Conservation (phyloP, 2,797 vertebrate genomes). For the Gymnothorax javanicus region DNA sequence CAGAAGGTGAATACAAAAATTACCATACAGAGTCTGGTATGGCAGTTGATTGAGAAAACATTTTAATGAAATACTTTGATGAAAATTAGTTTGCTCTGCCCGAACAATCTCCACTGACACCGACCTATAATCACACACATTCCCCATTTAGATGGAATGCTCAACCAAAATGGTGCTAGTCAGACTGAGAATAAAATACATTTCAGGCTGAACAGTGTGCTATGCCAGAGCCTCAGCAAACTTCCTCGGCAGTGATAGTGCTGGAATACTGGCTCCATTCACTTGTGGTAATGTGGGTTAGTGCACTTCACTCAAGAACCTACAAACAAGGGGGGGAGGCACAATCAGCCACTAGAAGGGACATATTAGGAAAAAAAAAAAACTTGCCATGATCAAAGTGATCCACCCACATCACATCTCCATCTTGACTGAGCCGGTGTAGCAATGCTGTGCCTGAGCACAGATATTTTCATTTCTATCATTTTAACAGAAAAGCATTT, state of each 20-base stretch:
- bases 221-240: background rate
- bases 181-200: background rate
- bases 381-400: background rate
- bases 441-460: too few species aligned
- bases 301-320: background rate
- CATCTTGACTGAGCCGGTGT: too few species aligned
- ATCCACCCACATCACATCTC: background rate
- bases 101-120: background rate
- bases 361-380: background rate
- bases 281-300: background rate
- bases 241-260: background rate
- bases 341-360: background rate
- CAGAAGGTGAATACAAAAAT: too few species aligned
- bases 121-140: slow-evolving; percentile 15
- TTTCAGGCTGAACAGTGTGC: background rate
- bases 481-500: too few species aligned
- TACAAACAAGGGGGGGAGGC: background rate
- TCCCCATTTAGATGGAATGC: background rate
- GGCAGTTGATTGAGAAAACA: too few species aligned
- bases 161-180: background rate
- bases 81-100: too few species aligned
- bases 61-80: too few species aligned
- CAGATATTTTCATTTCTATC: too few species aligned
- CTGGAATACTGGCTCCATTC: background rate
- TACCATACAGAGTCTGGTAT: too few species aligned